A percentile compares a stretch with the other conserved stretches of the same genome.
Conservation (phyloP, 2,113 vertebrate species). For the Mystacornis crossleyi region DNA sequence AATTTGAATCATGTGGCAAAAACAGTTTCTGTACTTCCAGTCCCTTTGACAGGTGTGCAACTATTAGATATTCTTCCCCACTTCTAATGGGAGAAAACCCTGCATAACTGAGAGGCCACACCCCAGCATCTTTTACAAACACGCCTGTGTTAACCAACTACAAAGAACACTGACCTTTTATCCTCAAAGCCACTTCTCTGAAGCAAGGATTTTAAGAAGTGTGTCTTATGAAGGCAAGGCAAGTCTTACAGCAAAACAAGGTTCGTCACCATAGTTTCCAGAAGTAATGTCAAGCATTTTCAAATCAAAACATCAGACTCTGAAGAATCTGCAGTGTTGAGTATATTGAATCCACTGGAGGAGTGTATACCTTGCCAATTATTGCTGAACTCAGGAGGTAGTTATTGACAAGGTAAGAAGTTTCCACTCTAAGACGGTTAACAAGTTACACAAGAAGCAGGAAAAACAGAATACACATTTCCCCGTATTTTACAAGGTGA, state of each 20-base stretch:
- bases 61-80: not conserved
- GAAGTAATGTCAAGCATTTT: not conserved
- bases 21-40: not conserved
- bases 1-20: not conserved
- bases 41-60: not conserved
- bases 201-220: not conserved
- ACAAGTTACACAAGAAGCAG: not conserved
- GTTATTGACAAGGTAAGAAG: constrained; percentile 26
- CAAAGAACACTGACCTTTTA: fast-evolving
- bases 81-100: not conserved
- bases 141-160: fast-evolving
- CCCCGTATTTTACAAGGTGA: not conserved
- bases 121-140: not conserved
- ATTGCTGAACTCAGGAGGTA: constrained; percentile 50
- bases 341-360: not conserved
- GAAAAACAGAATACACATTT: not conserved
- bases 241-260: not conserved
- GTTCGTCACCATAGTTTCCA: not conserved
- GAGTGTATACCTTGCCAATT: constrained; percentile 11
- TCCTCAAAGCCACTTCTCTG: not conserved
- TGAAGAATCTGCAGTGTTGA: not conserved
- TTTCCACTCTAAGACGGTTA: not conserved
- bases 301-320: not conserved
- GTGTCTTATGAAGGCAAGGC: not conserved
- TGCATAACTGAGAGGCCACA: not conserved